Base-by-base conservation (phyloP, 37 sponge, comb jelly and placozoan genomes). In the Petrosia ficiformis region DNA sequence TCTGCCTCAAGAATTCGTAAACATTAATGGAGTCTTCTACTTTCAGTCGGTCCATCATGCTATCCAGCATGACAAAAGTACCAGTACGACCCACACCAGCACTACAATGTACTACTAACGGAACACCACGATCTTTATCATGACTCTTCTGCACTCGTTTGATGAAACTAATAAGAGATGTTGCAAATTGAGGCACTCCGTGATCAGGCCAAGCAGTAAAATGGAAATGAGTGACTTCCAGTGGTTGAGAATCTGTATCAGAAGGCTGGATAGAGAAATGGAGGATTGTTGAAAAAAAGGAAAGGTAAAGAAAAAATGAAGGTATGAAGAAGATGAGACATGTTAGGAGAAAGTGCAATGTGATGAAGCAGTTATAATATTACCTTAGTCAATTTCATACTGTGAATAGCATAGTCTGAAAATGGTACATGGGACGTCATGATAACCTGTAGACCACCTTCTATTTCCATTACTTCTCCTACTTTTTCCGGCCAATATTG, bases 401-500 rank as follows among this genome's bases (percentile, higher is more conserved):
- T 76, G 39, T 67, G 64, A 40, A 91, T 90, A n/a, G 78, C 80
- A 77, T 86, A 90, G 69, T 90, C 92, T 74, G 94, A 83, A 86
- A 79, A 93, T 0, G 71, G 80, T 24, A 73, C 30, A 14, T 59
- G 35, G 10, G 76, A 65, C 14, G 42, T 63, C 21, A 86, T 32
- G 8, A 69, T 73, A 28, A 93, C 84, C 6, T 5, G 8, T 11
- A 93, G 52, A 14, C 59, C 38, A 19, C 35, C 60, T 22, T 79
- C 65, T 29, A 67, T 39, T 31, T 69, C 65, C 37, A 42, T 44
- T 10, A 41, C 52, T 0, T 84, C 89, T 8, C 44, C 59, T 3
- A 81, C 90, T 59, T 71, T 80, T 0, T 92, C 87, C 4, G 96
- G 90, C 96, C 96, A 95, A 68, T 95, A 95, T 44, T 75, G 86